These are phyloP conservation scores for Morus bassanus DNA, from an alignment of 2,797 vertebrate genomes.

Conservation along the genomic window DNA sequence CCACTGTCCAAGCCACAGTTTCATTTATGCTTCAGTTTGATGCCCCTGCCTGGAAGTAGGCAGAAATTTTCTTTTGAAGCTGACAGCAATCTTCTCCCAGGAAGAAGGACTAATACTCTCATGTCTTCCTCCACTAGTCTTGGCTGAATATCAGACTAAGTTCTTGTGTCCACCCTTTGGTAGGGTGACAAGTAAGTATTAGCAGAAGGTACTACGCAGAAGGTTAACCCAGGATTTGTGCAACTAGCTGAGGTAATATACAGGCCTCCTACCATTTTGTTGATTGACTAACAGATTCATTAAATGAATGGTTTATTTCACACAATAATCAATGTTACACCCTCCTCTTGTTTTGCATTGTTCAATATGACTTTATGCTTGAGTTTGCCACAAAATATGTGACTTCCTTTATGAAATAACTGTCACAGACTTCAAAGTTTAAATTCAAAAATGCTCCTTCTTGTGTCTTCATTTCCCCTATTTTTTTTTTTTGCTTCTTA, in stretches of 20 bases:
- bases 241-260: background rate
- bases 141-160: background rate
- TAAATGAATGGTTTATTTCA: background rate
- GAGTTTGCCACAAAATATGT: background rate
- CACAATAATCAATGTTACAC: background rate
- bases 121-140: background rate
- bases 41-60: background rate
- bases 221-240: background rate
- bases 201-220: background rate
- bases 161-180: background rate
- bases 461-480: background rate
- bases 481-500: background rate
- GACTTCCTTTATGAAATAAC: background rate
- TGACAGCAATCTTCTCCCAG: background rate
- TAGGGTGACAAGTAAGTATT: background rate
- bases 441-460: background rate
- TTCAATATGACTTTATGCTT: background rate
- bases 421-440: background rate
- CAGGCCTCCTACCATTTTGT: background rate
- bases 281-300: background rate
- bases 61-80: background rate
- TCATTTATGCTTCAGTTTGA: background rate
- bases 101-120: background rate
- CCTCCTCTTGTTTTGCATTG: background rate
- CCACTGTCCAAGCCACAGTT: background rate